Percentiles rank a stretch among this genome's conserved stretches.
These are phyloP conservation scores for Pocillopora meandrina DNA, from an alignment of 92 coral and sea anemone species.

Conservation along the genomic window DNA sequence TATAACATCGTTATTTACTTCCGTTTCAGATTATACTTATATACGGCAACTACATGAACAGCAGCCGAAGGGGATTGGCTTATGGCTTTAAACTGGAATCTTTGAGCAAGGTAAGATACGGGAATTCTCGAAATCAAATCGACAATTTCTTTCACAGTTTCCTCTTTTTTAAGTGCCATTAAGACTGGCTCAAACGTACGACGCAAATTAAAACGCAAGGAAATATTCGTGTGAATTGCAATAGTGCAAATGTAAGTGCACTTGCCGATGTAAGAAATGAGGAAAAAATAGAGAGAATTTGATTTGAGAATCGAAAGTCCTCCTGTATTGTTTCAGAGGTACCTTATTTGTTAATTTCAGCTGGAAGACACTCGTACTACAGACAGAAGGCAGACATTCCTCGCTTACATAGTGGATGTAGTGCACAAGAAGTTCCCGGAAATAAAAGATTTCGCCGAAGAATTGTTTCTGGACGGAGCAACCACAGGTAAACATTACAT, in stretches of 20 bases:
- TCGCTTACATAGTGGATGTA: conserved; percentile 75
- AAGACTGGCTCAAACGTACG: no score
- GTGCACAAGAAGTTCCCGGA: conserved; percentile 79
- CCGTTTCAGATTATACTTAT: conserved; percentile 72
- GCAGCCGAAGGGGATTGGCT: conserved; percentile 82
- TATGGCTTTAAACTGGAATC: conserved; percentile 94
- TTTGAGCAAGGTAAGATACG: conserved; percentile 68
- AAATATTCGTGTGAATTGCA: no score
- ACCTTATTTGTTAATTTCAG: conserved; percentile 36
- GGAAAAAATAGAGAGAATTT: no score
- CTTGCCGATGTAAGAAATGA: no score
- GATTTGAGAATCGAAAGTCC: no score
- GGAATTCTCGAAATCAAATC: no score
- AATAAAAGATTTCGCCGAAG: conserved; percentile 75
- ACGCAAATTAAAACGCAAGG: no score
- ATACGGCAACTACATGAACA: conserved; percentile 93
- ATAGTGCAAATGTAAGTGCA: no score
- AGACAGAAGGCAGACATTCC: conserved; percentile 90
- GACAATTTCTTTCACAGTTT: no score
- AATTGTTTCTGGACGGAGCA: conserved; percentile 81
- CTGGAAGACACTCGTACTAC: conserved; percentile 91
- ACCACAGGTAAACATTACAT: conserved; percentile 67
- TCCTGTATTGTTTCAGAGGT: no score
- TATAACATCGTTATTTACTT: not conserved
- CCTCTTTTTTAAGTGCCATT: not conserved